A percentile compares a stretch with the other conserved stretches of the same genome.
Conservation (phyloP, 1,140 invertebrate genomes). For the Parasteatoda tepidariorum region DNA sequence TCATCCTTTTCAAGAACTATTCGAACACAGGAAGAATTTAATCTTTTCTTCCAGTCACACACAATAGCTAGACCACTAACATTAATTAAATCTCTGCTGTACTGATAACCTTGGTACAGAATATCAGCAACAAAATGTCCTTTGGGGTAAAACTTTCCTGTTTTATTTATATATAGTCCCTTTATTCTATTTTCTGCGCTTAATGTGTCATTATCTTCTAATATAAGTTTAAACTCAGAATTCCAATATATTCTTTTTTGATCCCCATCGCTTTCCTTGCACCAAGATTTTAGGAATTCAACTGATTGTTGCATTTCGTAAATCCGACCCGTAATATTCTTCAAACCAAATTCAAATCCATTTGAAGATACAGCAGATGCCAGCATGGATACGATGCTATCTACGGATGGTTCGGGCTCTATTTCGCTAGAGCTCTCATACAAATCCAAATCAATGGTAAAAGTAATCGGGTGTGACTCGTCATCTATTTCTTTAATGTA, state of each 20-base stretch:
- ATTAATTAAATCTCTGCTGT: slow-evolving; percentile 41
- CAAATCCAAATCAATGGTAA: slow-evolving; percentile 42
- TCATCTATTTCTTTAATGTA: slow-evolving; percentile 17
- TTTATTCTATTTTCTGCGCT: background rate
- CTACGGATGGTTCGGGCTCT: slow-evolving; percentile 48
- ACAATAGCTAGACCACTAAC: slow-evolving; percentile 56
- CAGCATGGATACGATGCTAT: slow-evolving; percentile 44
- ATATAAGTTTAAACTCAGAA: slow-evolving; percentile 56
- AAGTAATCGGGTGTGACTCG: slow-evolving; percentile 30
- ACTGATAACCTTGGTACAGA: slow-evolving; percentile 47
- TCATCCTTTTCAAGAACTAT: slow-evolving; percentile 37
- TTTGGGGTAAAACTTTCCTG: slow-evolving; percentile 46
- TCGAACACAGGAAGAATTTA: slow-evolving; percentile 52
- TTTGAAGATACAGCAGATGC: slow-evolving; percentile 37
- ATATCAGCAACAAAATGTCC: slow-evolving; percentile 59
- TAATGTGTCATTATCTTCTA: slow-evolving; percentile 13
- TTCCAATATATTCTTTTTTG: slow-evolving; percentile 46
- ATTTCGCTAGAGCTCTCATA: slow-evolving; percentile 15
- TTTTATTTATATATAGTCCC: slow-evolving; percentile 59
- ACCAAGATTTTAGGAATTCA: slow-evolving; percentile 39
- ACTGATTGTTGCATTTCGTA: slow-evolving; percentile 52
- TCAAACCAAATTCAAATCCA: slow-evolving; percentile 43
- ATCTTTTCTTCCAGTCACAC: slow-evolving; percentile 28
- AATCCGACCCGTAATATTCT: slow-evolving; percentile 32
- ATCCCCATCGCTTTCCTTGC: slow-evolving; percentile 3